Conservation (phyloP, 1,140 invertebrate genomes). For the Halyomorpha halys region DNA sequence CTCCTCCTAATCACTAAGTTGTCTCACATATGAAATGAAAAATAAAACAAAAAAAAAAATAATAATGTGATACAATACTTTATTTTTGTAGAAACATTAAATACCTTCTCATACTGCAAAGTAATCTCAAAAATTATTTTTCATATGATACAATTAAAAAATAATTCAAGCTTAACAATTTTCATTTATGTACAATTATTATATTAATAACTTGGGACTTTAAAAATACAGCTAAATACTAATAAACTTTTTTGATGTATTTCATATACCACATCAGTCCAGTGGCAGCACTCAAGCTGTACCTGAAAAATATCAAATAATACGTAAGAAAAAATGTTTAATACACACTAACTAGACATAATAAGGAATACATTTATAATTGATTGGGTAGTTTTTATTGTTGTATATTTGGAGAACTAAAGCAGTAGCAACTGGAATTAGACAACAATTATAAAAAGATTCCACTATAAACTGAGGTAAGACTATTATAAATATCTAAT, state of each 20-base stretch:
- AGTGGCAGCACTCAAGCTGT: constrained; percentile 30
- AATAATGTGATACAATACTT: no score
- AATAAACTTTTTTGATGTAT: neutral
- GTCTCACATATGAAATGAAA: no score
- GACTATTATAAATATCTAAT: no score
- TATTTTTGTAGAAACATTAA: no score
- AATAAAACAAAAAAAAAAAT: no score
- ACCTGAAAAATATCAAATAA: constrained; percentile 29
- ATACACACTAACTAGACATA: neutral
- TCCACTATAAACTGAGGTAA: no score
- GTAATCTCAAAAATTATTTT: no score
- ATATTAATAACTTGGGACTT: neutral
- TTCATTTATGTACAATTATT: no score
- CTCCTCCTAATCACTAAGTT: no score
- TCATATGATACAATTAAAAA: no score
- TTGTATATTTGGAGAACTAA: neutral
- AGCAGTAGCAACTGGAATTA: neutral
- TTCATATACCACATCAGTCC: constrained; percentile 32
- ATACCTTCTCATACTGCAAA: no score
- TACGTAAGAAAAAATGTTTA: constrained; percentile 1
- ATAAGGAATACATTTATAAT: neutral
- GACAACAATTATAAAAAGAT: neutral
- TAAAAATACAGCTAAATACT: neutral
- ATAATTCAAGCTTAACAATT: no score
- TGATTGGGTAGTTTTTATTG: neutral